phyloP scores from a whole-genome alignment of 1,140 invertebrate species.

The Zaprionus africanus region DNA sequence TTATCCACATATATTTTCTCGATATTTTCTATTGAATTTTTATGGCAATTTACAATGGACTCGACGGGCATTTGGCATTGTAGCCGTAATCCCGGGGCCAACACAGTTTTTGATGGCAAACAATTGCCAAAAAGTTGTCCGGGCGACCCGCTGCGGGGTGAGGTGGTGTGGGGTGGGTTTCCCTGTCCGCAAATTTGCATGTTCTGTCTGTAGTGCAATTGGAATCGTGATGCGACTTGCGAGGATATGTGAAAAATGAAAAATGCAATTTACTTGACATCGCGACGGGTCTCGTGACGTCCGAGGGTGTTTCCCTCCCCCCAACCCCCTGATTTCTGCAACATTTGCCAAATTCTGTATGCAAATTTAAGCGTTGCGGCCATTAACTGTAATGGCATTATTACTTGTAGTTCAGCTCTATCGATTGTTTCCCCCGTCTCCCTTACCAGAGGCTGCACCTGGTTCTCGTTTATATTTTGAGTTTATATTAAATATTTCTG shows the following conservation, averaged over 20 bases:
- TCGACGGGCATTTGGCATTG: slow-evolving; percentile 41
- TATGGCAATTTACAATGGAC: slow-evolving; percentile 75
- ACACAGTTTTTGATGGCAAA: slow-evolving; percentile 64
- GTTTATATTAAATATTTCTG: slow-evolving; percentile 42
- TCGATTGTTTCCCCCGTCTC: slow-evolving; percentile 4
- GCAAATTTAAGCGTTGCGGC: slow-evolving; percentile 50
- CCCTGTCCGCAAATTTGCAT: slow-evolving; percentile 69
- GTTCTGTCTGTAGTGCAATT: slow-evolving; percentile 77
- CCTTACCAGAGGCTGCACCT: slow-evolving; percentile 10
- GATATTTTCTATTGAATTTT: slow-evolving; percentile 79
- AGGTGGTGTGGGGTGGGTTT: slow-evolving; percentile 14
- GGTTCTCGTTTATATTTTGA: slow-evolving; percentile 28
- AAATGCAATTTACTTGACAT: slow-evolving; percentile 67
- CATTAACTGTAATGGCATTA: slow-evolving; percentile 56
- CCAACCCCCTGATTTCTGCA: neutral
- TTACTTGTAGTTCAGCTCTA: neutral
- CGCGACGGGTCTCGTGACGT: slow-evolving; percentile 28
- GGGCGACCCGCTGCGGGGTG: slow-evolving; percentile 26
- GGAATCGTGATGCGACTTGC: slow-evolving; percentile 41
- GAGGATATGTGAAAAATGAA: slow-evolving; percentile 71
- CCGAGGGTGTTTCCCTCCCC: slow-evolving; percentile 54
- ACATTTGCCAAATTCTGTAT: slow-evolving; percentile 55
- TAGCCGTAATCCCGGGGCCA: slow-evolving; percentile 53
- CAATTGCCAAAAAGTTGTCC: slow-evolving; percentile 52
- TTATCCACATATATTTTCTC: slow-evolving; percentile 43